phyloP scores from a whole-genome alignment of 2,797 vertebrate species.

The Dendrocincla fuliginosa region DNA sequence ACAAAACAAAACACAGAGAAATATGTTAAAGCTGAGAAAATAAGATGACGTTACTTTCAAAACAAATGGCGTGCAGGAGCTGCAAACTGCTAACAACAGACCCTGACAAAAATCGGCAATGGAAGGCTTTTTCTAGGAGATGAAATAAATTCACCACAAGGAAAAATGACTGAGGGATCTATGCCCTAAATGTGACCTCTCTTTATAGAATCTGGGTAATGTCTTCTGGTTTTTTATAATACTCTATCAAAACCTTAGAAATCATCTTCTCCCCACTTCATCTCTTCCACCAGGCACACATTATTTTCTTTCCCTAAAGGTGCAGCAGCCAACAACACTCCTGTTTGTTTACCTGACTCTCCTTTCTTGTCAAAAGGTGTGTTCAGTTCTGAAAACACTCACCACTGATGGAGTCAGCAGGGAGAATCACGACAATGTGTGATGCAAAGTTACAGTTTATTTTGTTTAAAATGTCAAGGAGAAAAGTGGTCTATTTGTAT shows the following conservation, averaged over 20 bases:
- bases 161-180: not conserved
- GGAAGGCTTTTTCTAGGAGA: not conserved
- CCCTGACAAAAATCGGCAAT: not conserved
- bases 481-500: not conserved
- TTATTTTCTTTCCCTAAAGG: not conserved
- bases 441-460: not conserved
- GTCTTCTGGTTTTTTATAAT: not conserved
- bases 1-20: not conserved
- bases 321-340: not conserved
- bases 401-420: not conserved
- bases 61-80: not conserved
- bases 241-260: conserved; percentile 9
- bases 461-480: not conserved
- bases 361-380: not conserved
- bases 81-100: not conserved
- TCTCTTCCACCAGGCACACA: not conserved
- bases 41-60: not conserved
- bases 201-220: not conserved
- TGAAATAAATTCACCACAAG: not conserved
- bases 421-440: not conserved
- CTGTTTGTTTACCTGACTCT: not conserved
- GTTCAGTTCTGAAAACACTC: not conserved
- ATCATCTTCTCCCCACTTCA: not conserved
- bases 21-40: conserved; percentile 21
- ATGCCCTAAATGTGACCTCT: not conserved